phyloP scores from a whole-genome alignment of 2,888 invertebrate genomes.

The Adela reaumurella region DNA sequence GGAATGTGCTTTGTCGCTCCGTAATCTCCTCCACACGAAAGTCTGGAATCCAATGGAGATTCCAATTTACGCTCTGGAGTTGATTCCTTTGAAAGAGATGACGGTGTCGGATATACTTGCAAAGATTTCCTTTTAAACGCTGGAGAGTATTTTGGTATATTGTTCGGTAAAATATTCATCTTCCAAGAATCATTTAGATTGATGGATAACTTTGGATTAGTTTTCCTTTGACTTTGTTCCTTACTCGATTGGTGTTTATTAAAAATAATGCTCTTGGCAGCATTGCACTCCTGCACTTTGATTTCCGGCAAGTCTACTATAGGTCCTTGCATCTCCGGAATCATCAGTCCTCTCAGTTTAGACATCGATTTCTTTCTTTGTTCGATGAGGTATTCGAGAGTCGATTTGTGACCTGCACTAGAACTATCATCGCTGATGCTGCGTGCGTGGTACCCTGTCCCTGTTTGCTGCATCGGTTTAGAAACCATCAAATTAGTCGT shows the following conservation, averaged over 20 bases:
- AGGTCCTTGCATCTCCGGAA: constrained; percentile 70
- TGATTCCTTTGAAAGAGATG: constrained; percentile 42
- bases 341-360: constrained; percentile 82
- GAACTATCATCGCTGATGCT: constrained; percentile 43
- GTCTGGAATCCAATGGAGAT: constrained; percentile 12
- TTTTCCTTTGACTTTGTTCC: constrained; percentile 25
- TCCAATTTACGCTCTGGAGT: constrained; percentile 40
- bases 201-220: constrained; percentile 25
- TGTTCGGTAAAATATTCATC: constrained; percentile 39
- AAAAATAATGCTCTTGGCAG: constrained; percentile 39
- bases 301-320: constrained; percentile 79
- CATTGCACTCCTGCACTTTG: constrained; percentile 62
- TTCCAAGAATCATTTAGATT: constrained; percentile 40
- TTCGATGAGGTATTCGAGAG: constrained; percentile 73
- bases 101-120: constrained; percentile 56
- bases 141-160: constrained; percentile 76
- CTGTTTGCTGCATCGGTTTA: constrained; percentile 25
- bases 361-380: constrained; percentile 79
- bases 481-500: constrained; percentile 34
- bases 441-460: constrained; percentile 34
- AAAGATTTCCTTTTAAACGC: constrained; percentile 75
- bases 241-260: constrained; percentile 29
- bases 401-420: constrained; percentile 56
- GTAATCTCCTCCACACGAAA: constrained; percentile 19
- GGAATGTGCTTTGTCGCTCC: constrained; percentile 14